Evolutionary conservation across 2,888 invertebrate genomes (phyloP), one percentile per base, ranked within the genome.

Genomic region (Dendrolimus houi): DNA sequence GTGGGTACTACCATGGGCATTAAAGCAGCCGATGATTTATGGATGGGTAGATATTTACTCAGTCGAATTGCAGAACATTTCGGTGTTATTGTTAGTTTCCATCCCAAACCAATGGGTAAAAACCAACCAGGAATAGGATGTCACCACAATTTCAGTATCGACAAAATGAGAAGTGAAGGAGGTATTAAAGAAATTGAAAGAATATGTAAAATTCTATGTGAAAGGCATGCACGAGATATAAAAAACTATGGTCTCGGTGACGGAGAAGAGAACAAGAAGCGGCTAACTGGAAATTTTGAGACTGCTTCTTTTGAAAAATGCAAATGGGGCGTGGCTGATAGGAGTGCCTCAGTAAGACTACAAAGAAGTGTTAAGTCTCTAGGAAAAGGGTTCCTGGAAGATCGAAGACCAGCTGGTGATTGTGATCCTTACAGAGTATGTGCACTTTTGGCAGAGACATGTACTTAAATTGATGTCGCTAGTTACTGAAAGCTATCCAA

Each of bases 241-340:
- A 93, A 94, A 74, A 96, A 95, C 62, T 99, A 99, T 80, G 99
- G 99, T 78, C 72, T 81, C n/a, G 94, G 95, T 59, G 94, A 96
- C 78, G 98, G 98, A 53, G 93, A 94, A 77, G 98, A 99, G 88
- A 99, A 99, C 84, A 96, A 95, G 76, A 94, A 98, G 71, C 94
- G 99, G 68, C 92, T 99, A 56, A 98, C 97, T 10, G 99, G 99
- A 54, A 93, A 92, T 75, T 97, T 97, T 85, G 99, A 99, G 89
- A 99, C 99, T 0, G 97, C 98, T 59, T 95, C 95, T 53, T 98
- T 97, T 75, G 95, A 97, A 77, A 95, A 96, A 72, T 99, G 99
- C 82, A 93, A 93, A 65, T 92, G 94, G 77, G 97, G 95, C 55
- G 95, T 98, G 1, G 98, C 98, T 55, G 97, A 98, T 83, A 95